Evolutionary conservation across 1,140 invertebrate species (phyloP).

Genomic region (Bilobella aurantiaca): DNA sequence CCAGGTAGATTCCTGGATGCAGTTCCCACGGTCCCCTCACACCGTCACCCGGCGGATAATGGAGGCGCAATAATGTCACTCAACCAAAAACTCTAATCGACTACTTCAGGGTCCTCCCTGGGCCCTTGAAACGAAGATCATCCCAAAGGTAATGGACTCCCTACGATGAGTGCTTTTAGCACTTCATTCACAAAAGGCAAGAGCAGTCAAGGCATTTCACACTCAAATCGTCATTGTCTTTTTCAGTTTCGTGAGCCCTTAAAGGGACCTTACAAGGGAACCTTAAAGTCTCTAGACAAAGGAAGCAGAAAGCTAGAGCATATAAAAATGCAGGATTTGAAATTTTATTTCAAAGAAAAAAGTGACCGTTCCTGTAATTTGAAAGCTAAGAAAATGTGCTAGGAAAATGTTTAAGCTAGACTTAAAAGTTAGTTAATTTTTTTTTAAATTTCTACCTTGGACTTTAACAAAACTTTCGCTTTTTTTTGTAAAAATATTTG

Average conservation of each 20-base stretch:
- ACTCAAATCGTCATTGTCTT: neutral
- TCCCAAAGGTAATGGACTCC: neutral
- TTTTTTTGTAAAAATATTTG: too few relatives aligned
- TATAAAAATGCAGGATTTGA: too few relatives aligned
- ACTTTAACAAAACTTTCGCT: too few relatives aligned
- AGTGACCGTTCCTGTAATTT: too few relatives aligned
- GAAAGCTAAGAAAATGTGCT: too few relatives aligned
- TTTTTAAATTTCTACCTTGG: too few relatives aligned
- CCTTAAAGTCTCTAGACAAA: too few relatives aligned
- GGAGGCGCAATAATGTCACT: neutral
- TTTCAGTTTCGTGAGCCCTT: neutral
- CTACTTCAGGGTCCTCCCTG: neutral
- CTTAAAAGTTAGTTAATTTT: too few relatives aligned
- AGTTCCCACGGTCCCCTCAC: neutral
- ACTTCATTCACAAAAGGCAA: neutral
- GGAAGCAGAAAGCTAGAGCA: too few relatives aligned
- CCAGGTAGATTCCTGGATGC: neutral
- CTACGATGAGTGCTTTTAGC: neutral
- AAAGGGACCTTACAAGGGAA: too few relatives aligned
- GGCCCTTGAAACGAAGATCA: neutral
- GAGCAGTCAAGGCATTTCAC: neutral
- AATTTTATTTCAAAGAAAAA: too few relatives aligned
- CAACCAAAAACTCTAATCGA: neutral
- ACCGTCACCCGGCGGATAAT: neutral
- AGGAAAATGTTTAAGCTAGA: too few relatives aligned